Evolutionary conservation across 2,888 invertebrate species (phyloP).

Genomic region (Tetranychus piercei): DNA sequence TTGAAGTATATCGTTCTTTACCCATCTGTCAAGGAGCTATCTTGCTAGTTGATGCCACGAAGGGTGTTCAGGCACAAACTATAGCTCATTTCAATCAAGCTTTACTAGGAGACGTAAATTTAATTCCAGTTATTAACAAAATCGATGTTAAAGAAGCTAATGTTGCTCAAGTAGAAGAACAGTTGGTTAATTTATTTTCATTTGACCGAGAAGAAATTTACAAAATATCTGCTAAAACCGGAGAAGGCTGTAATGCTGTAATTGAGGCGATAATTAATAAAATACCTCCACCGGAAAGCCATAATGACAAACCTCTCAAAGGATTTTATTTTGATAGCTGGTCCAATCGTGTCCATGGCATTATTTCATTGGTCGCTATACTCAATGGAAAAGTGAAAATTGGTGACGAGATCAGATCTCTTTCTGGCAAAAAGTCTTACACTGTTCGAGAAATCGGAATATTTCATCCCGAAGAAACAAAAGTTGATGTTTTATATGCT

Average conservation of each 20-base stretch:
- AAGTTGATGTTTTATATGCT: conserved; percentile 37
- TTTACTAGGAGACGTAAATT: conserved; percentile 53
- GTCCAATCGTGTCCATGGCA: conserved; percentile 71
- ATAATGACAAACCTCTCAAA: conserved; percentile 42
- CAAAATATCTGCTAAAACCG: conserved; percentile 77
- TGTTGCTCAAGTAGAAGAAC: conserved; percentile 58
- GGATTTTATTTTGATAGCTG: conserved; percentile 81
- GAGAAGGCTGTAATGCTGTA: conserved; percentile 58
- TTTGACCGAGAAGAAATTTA: conserved; percentile 53
- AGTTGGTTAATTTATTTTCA: conserved; percentile 60
- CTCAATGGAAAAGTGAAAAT: conserved; percentile 52
- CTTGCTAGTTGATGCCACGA: conserved; percentile 83
- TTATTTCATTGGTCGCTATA: conserved; percentile 54
- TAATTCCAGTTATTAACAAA: conserved; percentile 88
- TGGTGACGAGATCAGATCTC: conserved; percentile 41
- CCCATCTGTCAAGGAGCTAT: conserved; percentile 86
- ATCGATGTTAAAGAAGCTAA: conserved; percentile 80
- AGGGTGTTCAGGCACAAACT: conserved; percentile 85
- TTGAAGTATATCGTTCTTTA: conserved; percentile 79
- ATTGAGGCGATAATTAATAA: conserved; percentile 55
- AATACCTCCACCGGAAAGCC: conserved; percentile 45
- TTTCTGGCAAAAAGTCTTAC: conserved; percentile 51
- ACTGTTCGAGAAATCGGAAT: conserved; percentile 59
- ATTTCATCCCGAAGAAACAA: conserved; percentile 54
- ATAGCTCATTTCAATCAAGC: conserved; percentile 89